These are phyloP conservation scores for Poecile montanus DNA, from an alignment of 2,797 vertebrate species.

Conservation along the genomic window DNA sequence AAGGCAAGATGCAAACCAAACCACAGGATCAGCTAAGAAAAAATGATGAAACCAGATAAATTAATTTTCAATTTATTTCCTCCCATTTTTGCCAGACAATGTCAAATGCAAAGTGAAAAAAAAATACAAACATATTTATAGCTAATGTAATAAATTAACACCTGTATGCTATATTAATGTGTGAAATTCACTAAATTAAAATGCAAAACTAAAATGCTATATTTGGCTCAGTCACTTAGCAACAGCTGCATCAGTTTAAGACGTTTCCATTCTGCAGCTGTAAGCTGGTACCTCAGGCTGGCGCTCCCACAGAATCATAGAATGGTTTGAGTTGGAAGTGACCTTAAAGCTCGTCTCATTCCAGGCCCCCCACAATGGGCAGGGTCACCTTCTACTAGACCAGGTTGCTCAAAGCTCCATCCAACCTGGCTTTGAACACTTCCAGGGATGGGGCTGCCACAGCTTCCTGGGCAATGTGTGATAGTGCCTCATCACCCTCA, in stretches of 20 bases:
- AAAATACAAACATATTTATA: neutral
- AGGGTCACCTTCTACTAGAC: neutral
- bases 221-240: constrained; percentile 49
- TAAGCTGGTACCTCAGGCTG: neutral
- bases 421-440: neutral
- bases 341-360: neutral
- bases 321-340: neutral
- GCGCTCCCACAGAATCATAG: neutral
- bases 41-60: neutral
- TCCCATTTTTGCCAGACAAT: neutral
- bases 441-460: neutral
- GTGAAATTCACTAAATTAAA: constrained; percentile 11
- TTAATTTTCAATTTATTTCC: neutral
- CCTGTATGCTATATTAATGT: neutral
- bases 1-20: neutral
- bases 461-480: neutral
- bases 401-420: neutral
- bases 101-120: neutral
- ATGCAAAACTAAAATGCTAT: constrained; percentile 22
- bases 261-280: constrained; percentile 9
- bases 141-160: neutral
- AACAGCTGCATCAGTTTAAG: constrained; percentile 48
- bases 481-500: neutral
- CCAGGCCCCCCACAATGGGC: neutral
- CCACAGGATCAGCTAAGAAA: neutral